These are phyloP conservation scores for Penaeus monodon DNA, from an alignment of 2,888 invertebrate genomes.

Conservation along the genomic window DNA sequence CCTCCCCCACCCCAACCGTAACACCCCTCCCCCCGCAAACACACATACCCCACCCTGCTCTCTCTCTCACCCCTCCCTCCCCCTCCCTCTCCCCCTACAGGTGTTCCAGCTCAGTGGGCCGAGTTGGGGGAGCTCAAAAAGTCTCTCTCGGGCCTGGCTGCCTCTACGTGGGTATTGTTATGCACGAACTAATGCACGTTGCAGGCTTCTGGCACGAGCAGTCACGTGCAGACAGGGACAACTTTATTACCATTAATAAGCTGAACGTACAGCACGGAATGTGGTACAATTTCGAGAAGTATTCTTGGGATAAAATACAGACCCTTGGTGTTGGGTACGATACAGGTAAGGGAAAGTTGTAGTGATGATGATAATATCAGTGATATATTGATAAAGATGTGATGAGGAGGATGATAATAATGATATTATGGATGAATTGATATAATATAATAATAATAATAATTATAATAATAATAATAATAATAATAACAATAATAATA, in stretches of 20 bases:
- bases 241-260: constrained; percentile 69
- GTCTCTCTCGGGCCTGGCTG: constrained; percentile 70
- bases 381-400: too few species aligned
- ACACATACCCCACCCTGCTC: too few species aligned
- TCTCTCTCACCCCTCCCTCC: too few species aligned
- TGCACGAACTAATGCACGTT: constrained; percentile 73
- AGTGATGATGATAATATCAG: too few species aligned
- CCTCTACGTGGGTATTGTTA: constrained; percentile 70
- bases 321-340: constrained; percentile 68
- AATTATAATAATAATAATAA: too few species aligned
- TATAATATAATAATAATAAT: too few species aligned
- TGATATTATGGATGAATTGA: too few species aligned
- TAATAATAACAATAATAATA: too few species aligned
- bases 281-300: constrained; percentile 69
- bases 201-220: constrained; percentile 73
- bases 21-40: too few species aligned
- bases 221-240: constrained; percentile 71
- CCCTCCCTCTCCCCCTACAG: neutral
- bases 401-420: too few species aligned
- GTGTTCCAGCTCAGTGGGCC: constrained; percentile 72
- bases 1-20: too few species aligned
- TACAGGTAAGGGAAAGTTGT: constrained; percentile 65
- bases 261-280: constrained; percentile 68
- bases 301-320: constrained; percentile 67
- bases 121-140: constrained; percentile 71